These are phyloP conservation scores for Thecophora atra DNA, from an alignment of 2,888 invertebrate species.

Conservation along the genomic window DNA sequence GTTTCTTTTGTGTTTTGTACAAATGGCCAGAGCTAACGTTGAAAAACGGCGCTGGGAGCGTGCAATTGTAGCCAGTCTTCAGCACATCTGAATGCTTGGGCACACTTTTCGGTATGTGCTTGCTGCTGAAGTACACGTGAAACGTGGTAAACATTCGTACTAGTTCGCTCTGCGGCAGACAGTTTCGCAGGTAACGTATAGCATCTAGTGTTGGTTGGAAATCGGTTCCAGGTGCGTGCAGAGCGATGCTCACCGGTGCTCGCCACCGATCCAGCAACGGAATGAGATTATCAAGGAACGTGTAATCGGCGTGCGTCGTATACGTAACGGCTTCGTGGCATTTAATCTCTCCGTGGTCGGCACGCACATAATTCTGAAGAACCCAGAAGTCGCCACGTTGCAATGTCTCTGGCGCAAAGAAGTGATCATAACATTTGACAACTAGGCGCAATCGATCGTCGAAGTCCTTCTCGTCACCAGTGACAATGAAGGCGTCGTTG, in stretches of 20 bases:
- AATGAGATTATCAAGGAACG: conserved; percentile 88
- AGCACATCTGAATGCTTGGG: conserved; percentile 74
- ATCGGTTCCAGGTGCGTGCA: conserved; percentile 88
- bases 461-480: conserved; percentile 64
- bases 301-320: conserved; percentile 91
- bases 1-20: conserved; percentile 81
- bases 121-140: conserved; percentile 88
- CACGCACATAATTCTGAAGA: conserved; percentile 84
- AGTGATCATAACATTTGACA: conserved; percentile 74
- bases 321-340: conserved; percentile 90
- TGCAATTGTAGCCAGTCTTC: conserved; percentile 76
- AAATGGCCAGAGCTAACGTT: conserved; percentile 74
- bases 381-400: conserved; percentile 89
- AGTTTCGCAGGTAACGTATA: conserved; percentile 83
- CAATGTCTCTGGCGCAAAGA: conserved; percentile 70
- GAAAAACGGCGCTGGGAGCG: conserved; percentile 75
- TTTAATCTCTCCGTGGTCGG: conserved; percentile 73
- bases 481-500: conserved; percentile 59
- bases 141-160: conserved; percentile 85
- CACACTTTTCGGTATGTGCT: conserved; percentile 82
- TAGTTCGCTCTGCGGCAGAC: conserved; percentile 73
- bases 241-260: conserved; percentile 86
- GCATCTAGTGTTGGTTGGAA: conserved; percentile 80
- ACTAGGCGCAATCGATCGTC: conserved; percentile 63
- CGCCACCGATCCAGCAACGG: conserved; percentile 87